Conservation (phyloP, 1,140 invertebrate genomes). For the Hesperophylax magnus region DNA sequence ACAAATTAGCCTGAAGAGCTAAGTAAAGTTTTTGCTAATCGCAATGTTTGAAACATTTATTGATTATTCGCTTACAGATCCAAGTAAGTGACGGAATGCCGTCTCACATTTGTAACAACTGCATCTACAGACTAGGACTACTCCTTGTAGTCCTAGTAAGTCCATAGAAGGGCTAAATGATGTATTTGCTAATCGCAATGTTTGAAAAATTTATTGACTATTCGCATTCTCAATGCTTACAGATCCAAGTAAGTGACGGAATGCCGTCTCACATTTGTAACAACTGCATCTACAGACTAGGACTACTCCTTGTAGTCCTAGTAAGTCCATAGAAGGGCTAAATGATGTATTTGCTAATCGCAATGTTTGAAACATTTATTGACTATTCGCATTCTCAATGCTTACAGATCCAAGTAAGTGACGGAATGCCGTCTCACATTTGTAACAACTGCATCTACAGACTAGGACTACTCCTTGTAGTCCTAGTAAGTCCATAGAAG, state of each 20-base stretch:
- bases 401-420: conserved; percentile 73
- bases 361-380: conserved; percentile 32
- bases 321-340: too few species aligned
- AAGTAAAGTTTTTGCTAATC: background rate
- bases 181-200: background rate
- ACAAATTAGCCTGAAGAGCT: too few species aligned
- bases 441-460: conserved; percentile 78
- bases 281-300: conserved; percentile 76
- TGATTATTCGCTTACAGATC: conserved; percentile 66
- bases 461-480: too few species aligned
- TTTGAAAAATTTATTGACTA: conserved; percentile 10
- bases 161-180: too few species aligned
- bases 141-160: too few species aligned
- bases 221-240: too few species aligned
- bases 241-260: conserved; percentile 76
- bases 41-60: conserved; percentile 31
- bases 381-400: too few species aligned
- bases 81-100: conserved; percentile 75
- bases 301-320: too few species aligned
- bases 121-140: conserved; percentile 75
- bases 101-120: conserved; percentile 76
- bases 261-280: conserved; percentile 76
- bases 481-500: too few species aligned
- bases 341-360: background rate
- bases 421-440: conserved; percentile 76